phyloP scores from a whole-genome alignment of 2,797 vertebrate genomes.

The Enteromius thamalakanensis region DNA sequence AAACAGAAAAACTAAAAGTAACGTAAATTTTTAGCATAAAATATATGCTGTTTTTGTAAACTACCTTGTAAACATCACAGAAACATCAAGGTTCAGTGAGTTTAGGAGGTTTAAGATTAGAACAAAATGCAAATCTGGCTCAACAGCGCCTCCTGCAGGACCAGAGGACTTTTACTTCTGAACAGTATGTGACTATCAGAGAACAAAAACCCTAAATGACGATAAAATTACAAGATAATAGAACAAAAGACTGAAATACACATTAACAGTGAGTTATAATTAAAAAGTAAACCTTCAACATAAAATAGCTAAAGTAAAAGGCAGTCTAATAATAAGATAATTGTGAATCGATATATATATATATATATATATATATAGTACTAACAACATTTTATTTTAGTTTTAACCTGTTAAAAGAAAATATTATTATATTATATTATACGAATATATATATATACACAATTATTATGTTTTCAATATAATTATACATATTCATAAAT shows the following conservation, averaged over 20 bases:
- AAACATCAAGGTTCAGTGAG: not conserved
- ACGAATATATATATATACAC: not conserved
- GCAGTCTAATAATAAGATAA: not conserved
- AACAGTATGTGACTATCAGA: not conserved
- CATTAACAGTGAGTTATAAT: not conserved
- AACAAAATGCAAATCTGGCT: not conserved
- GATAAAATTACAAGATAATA: no score
- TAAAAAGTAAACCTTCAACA: not conserved
- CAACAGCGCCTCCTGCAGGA: conserved; percentile 7
- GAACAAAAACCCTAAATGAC: no score
- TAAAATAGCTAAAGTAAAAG: not conserved
- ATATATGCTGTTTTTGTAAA: not conserved
- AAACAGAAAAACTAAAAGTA: not conserved
- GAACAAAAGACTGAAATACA: not conserved
- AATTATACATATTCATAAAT: not conserved
- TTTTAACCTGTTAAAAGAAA: not conserved
- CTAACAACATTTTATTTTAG: no score
- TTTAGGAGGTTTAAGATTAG: not conserved
- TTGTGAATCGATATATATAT: no score
- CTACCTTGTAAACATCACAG: not conserved
- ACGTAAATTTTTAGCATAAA: no score
- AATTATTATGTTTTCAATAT: not conserved
- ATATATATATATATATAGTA: no score
- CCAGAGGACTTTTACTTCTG: not conserved
- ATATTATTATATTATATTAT: not conserved